phyloP scores from a whole-genome alignment of 2,888 invertebrate species.

The Napeogenes sylphis region DNA sequence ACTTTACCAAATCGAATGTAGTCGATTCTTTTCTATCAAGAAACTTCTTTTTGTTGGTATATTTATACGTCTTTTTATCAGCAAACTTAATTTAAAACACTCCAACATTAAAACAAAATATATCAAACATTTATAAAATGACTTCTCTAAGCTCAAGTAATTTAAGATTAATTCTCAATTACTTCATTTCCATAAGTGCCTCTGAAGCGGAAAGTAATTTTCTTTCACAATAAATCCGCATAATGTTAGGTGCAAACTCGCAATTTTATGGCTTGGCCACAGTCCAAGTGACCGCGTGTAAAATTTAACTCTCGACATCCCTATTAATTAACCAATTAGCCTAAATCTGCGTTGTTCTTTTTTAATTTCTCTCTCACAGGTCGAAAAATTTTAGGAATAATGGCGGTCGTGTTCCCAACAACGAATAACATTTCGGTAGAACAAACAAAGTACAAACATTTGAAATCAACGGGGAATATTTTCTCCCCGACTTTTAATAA shows the following conservation, averaged over 20 bases:
- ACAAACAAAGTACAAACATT: conserved; percentile 40
- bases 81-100: not conserved
- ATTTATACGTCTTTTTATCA: not conserved
- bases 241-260: conserved; percentile 28
- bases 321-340: conserved; percentile 76
- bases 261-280: conserved; percentile 60
- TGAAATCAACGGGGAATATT: conserved; percentile 45
- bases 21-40: conserved; percentile 2
- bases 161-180: not conserved
- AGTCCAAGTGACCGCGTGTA: conserved; percentile 61
- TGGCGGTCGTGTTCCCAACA: conserved; percentile 45
- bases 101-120: too few relatives aligned
- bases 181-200: conserved; percentile 4
- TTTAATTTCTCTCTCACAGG: conserved; percentile 58
- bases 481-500: conserved; percentile 38
- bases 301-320: conserved; percentile 52
- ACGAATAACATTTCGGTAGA: conserved; percentile 43
- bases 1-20: conserved; percentile 3
- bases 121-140: not conserved
- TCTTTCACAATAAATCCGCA: conserved; percentile 15
- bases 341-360: conserved; percentile 60
- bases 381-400: conserved; percentile 50
- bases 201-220: conserved; percentile 10
- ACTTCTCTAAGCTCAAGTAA: not conserved
- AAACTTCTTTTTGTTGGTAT: not conserved